Base-by-base conservation (phyloP, 1,140 invertebrate genomes). In the Reticulitermes speratus region DNA sequence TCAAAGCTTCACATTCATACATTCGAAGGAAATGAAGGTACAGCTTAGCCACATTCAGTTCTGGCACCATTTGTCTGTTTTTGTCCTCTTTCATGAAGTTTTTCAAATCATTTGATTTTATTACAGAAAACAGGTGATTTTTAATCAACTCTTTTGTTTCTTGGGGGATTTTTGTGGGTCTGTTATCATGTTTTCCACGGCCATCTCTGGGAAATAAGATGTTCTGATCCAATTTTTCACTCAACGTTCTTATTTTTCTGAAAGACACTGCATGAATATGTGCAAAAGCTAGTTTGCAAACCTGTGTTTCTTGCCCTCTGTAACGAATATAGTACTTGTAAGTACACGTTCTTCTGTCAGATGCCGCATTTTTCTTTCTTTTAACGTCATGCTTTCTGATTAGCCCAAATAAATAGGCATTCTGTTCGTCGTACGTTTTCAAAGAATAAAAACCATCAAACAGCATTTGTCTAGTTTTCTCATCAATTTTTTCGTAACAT, bases 351-450 rank as follows among this genome's bases (percentile, higher is more conserved):
- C 92, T 89, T 23, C 92, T 88, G 83, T 91, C 92, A 86, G 92
- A 93, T 45, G 90, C 90, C 88, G 92, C 92, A 23, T 92, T 92
- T 89, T 92, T 90, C 89, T 93, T 92, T 88, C 92, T 90, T 88
- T 92, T 92, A 6, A 93, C 92, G 88, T 93, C 92, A 38, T 93
- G 91, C 88, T 93, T 92, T 87, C 92, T 89, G 91, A 93, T 93
- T 9, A 93, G 89, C n/a, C 92, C 92, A 90, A 93, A 93, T 83
- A 93, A 90, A 88, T 93, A 93, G 44, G 92, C 92, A 90, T 93
- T 93, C 89, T 93, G 92, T 89, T 93, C 92, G 90, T 93, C 92
- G 89, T 93, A 92, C 30, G 90, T 92, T 89, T 93, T 93, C 90
- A 93, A 91, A 21, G 92, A 91, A 88, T 93, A 93, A 88, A 92